These are phyloP conservation scores for Sardinella longiceps DNA, from an alignment of 2,797 vertebrate genomes.

Conservation along the genomic window DNA sequence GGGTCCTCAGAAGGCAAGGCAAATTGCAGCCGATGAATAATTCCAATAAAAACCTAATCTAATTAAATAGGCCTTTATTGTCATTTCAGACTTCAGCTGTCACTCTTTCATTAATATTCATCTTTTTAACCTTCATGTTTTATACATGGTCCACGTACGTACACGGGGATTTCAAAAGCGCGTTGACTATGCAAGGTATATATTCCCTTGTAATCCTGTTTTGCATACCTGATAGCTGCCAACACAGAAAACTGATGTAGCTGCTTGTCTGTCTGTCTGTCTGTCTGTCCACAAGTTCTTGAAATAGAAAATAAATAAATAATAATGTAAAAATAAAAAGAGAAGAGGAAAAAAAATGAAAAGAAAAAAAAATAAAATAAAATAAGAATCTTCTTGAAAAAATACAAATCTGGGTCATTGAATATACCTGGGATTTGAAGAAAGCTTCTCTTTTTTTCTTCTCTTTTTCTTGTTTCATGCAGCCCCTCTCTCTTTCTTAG, in stretches of 20 bases:
- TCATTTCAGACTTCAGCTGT: conserved; percentile 85
- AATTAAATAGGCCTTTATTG: conserved; percentile 89
- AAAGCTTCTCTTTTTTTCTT: conserved; percentile 32
- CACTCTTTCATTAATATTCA: conserved; percentile 86
- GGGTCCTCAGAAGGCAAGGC: conserved; percentile 78
- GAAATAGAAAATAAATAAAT: conserved; percentile 24
- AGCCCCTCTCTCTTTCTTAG: conserved; percentile 65
- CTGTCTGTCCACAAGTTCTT: conserved; percentile 62
- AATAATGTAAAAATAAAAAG: conserved; percentile 45
- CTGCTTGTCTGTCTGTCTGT: conserved; percentile 63
- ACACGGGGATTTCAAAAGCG: conserved; percentile 72
- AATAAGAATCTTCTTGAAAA: not conserved
- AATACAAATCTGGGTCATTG: conserved; percentile 63
- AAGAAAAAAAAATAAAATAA: not conserved
- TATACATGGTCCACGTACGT: conserved; percentile 71
- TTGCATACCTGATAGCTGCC: conserved; percentile 66
- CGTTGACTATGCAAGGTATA: conserved; percentile 60
- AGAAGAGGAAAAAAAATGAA: conserved; percentile 17
- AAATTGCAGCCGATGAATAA: conserved; percentile 84
- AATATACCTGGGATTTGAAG: conserved; percentile 62
- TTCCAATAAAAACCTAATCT: conserved; percentile 87
- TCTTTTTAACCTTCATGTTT: conserved; percentile 79
- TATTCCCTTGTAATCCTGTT: conserved; percentile 59
- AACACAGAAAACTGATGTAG: conserved; percentile 68
- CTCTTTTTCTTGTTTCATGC: conserved; percentile 37